These are phyloP conservation scores for Aleiodes leptofemur DNA, from an alignment of 2,888 invertebrate species.

Conservation along the genomic window DNA sequence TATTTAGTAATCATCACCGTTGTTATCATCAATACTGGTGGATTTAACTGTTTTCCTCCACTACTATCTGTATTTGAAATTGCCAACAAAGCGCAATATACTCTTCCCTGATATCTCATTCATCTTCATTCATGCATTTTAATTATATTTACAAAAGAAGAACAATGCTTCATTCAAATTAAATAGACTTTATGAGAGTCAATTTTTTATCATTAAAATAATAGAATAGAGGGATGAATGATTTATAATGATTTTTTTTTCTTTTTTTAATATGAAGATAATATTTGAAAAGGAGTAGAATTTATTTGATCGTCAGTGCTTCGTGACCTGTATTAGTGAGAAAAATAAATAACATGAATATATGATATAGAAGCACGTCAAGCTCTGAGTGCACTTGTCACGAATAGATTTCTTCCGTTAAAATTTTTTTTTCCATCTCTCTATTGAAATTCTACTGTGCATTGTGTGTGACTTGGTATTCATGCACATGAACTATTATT, in stretches of 20 bases:
- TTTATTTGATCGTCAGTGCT: no score
- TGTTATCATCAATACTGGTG: neutral
- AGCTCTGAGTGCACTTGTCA: slow-evolving; percentile 32
- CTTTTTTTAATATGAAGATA: no score
- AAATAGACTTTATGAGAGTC: neutral
- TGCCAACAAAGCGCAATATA: neutral
- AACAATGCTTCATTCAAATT: slow-evolving; percentile 8
- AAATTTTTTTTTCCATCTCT: slow-evolving; percentile 7
- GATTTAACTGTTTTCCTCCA: neutral
- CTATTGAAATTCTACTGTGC: neutral
- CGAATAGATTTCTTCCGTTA: slow-evolving; percentile 38
- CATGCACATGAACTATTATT: no score
- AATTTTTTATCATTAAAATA: no score
- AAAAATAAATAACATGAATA: neutral
- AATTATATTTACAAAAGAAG: neutral
- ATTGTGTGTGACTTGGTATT: no score
- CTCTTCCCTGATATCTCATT: slow-evolving; percentile 16
- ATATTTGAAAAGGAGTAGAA: no score
- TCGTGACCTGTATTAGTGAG: no score
- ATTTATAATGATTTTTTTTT: no score
- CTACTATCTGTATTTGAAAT: neutral
- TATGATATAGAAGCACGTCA: slow-evolving; percentile 28
- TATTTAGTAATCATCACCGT: neutral
- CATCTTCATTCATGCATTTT: slow-evolving; percentile 4
- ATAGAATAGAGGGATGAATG: no score